These are phyloP conservation scores for Peromyscus nudipes DNA, from an alignment of 2,797 vertebrate species.

Conservation along the genomic window DNA sequence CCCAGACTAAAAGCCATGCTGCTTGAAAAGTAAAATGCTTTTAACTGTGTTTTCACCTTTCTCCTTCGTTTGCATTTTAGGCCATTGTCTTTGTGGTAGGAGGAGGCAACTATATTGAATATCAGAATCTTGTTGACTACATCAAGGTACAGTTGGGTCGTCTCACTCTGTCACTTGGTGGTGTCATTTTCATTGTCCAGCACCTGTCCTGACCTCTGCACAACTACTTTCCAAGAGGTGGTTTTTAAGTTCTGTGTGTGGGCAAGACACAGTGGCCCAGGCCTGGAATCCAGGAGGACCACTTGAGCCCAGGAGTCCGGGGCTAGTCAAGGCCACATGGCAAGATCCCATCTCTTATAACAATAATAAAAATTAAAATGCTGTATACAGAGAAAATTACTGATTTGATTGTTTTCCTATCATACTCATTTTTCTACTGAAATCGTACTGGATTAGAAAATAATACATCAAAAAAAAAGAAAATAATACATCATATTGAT, in stretches of 20 bases:
- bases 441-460: slow-evolving; percentile 46
- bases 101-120: slow-evolving; percentile 99
- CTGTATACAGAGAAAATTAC: not conserved
- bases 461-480: not conserved
- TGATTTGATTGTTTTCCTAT: not conserved
- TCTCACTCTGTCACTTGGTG: slow-evolving; percentile 17
- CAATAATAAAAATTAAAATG: not conserved
- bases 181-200: slow-evolving; percentile 18
- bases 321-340: too few relatives aligned
- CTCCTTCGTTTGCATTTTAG: slow-evolving; percentile 87
- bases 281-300: not conserved
- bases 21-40: slow-evolving; percentile 55
- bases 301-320: not conserved
- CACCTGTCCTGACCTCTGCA: not conserved
- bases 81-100: slow-evolving; percentile 98
- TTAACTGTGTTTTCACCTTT: slow-evolving; percentile 51
- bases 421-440: slow-evolving; percentile 44
- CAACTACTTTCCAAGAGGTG: not conserved
- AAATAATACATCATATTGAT: slow-evolving; percentile 29
- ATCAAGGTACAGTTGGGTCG: slow-evolving; percentile 91
- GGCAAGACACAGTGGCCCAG: not conserved
- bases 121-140: slow-evolving; percentile 98
- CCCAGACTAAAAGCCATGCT: slow-evolving; percentile 11
- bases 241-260: not conserved
- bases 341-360: not conserved